phyloP scores from a whole-genome alignment of 2,888 invertebrate genomes.

The Dendrolimus pini region DNA sequence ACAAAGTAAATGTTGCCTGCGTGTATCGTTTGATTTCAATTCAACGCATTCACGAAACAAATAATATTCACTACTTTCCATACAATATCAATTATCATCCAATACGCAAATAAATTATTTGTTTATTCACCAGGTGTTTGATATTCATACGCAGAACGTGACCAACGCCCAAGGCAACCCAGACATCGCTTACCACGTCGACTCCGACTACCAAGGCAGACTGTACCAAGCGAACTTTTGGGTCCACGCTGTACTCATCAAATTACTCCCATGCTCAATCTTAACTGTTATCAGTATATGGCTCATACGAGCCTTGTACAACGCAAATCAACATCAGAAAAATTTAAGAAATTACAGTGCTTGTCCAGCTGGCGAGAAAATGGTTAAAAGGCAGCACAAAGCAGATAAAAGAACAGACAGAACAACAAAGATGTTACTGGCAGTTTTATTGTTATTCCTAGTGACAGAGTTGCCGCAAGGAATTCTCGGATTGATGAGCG shows the following conservation, averaged over 20 bases:
- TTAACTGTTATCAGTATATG: slow-evolving; percentile 84
- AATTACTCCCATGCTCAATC: slow-evolving; percentile 86
- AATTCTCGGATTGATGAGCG: slow-evolving; percentile 82
- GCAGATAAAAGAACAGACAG: slow-evolving; percentile 87
- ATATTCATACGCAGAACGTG: slow-evolving; percentile 64
- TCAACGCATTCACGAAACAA: slow-evolving; percentile 2
- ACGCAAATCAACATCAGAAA: slow-evolving; percentile 85
- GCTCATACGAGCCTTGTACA: slow-evolving; percentile 83
- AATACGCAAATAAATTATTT: slow-evolving; percentile 9
- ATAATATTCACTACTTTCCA: slow-evolving; percentile 16
- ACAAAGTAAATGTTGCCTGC: no score
- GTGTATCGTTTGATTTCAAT: background rate
- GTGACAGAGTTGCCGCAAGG: slow-evolving; percentile 94
- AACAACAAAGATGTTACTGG: slow-evolving; percentile 92
- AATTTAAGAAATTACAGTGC: slow-evolving; percentile 80
- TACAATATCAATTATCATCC: slow-evolving; percentile 25
- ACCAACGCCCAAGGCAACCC: slow-evolving; percentile 56
- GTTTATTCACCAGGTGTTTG: slow-evolving; percentile 52
- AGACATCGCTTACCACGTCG: slow-evolving; percentile 57
- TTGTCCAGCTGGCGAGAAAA: slow-evolving; percentile 66
- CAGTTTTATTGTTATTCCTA: slow-evolving; percentile 89
- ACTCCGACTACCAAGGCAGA: slow-evolving; percentile 75
- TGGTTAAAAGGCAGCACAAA: slow-evolving; percentile 69
- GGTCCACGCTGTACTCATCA: slow-evolving; percentile 88
- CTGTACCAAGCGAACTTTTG: slow-evolving; percentile 85